Percentiles rank a stretch among this genome's conserved stretches.
phyloP scores from a whole-genome alignment of 2,888 invertebrate species.

The Omphaloscelis lunosa region DNA sequence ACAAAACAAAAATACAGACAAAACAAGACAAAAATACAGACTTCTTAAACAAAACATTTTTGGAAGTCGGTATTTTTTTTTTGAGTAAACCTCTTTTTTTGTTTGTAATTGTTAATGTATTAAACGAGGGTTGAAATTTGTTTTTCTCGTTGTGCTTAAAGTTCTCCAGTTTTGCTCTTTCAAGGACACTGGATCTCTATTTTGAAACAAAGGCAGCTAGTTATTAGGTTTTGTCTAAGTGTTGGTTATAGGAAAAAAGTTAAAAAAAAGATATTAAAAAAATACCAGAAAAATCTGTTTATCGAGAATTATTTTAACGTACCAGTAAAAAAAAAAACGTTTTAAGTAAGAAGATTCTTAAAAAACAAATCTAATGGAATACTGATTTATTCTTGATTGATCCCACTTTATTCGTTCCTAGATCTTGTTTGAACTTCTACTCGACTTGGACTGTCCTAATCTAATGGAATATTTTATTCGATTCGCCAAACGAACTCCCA shows the following conservation, averaged over 20 bases:
- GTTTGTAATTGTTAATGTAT: too few relatives aligned
- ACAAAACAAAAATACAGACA: too few relatives aligned
- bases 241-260: background rate
- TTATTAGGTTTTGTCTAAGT: background rate
- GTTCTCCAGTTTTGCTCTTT: background rate
- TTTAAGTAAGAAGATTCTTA: background rate
- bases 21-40: too few relatives aligned
- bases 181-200: background rate
- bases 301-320: background rate
- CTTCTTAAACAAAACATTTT: too few relatives aligned
- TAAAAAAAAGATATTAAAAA: too few relatives aligned
- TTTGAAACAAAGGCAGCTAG: background rate
- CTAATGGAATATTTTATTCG: slow-evolving; percentile 34
- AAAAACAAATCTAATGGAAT: slow-evolving; percentile 9
- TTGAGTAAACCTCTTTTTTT: background rate
- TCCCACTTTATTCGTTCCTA: slow-evolving; percentile 17
- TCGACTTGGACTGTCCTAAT: slow-evolving; percentile 23
- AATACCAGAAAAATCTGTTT: background rate
- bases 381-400: slow-evolving; percentile 29
- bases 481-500: slow-evolving; percentile 20
- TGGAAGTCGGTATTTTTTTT: too few relatives aligned
- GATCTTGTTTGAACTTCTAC: slow-evolving; percentile 28
- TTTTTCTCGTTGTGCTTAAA: background rate
- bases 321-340: background rate
- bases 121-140: background rate